phyloP scores from a whole-genome alignment of 2,888 invertebrate species.

The Spilosoma lubricipeda region DNA sequence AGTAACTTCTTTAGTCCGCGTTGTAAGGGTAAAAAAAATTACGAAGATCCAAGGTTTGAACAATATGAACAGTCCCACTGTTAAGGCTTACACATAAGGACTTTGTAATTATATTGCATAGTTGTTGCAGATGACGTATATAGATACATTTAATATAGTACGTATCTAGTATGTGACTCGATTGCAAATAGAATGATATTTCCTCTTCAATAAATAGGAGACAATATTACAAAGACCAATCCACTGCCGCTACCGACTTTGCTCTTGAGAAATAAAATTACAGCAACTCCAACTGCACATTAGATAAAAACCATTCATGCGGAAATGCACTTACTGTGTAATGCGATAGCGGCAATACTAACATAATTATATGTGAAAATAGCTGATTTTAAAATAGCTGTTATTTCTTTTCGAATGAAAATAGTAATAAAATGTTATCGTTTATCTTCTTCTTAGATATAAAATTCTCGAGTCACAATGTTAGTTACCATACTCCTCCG shows the following conservation, averaged over 20 bases:
- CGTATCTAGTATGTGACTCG: neutral
- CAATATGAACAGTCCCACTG: too few species aligned
- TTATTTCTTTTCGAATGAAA: neutral
- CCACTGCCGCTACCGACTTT: neutral
- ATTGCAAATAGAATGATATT: neutral
- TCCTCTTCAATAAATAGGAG: neutral
- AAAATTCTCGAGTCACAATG: too few species aligned
- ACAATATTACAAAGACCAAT: neutral
- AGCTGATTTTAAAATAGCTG: neutral
- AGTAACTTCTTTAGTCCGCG: neutral
- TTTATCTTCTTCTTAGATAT: too few species aligned
- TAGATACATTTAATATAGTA: too few species aligned
- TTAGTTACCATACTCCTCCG: too few species aligned
- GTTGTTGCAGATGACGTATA: too few species aligned
- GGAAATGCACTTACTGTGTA: neutral
- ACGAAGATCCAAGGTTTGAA: too few species aligned
- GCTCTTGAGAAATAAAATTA: neutral
- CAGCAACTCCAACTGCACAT: neutral
- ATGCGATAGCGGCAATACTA: neutral
- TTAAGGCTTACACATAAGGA: too few species aligned
- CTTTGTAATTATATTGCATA: too few species aligned
- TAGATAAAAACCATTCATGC: neutral
- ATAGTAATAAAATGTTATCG: neutral
- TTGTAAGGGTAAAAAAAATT: neutral
- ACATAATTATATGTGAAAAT: neutral